Evolutionary conservation across 2,888 invertebrate species (phyloP), one percentile per base, ranked within the genome.

Genomic region (Diploptera punctata): DNA sequence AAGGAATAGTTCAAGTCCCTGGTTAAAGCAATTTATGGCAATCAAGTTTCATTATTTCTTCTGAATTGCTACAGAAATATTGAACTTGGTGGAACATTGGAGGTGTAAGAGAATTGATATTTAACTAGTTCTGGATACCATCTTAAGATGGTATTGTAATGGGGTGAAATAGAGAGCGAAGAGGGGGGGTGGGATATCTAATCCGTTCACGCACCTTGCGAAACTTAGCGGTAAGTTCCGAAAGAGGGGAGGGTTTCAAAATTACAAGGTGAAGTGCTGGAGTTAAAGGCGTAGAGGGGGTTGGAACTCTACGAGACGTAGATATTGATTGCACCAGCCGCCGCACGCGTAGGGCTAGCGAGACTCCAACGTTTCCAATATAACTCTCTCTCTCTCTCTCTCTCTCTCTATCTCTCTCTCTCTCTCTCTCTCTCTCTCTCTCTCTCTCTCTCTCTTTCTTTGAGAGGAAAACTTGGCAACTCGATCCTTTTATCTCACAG

Each of bases 401-500:
- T 43, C 43, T 67, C 71, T 31, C 29, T 38, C 38, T 71, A 49
- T 52, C 65, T 65, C 44, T 49, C 16, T 29, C 33, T 54, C 54
- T 70, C 16, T 54, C 57, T 67, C 57, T n/a, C 67, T 43, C 38
- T 18, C 67, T 43, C 43, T 67, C 71, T 31, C 29, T 38, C 38
- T 71, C 67, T 52, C 65, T 65, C 44, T 49, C 16, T 29, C 33
- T 13, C 31, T 44, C 47, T 47, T 21, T 47, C 52, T 54, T 26
- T 43, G 31, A 38, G 43, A 67, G 65, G 67, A 47, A 72, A 68
- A 67, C 67, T 72, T 72, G 71, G 67, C 71, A 72, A 68, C 60
- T 72, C 60, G 57, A 72, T 60, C 71, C 71, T 68, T 67, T 72
- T 72, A 72, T 72, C 71, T 71, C 49, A 43, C 29, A 71, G 43